Base-by-base conservation (phyloP, 2,113 vertebrate species). In the Pionites leucogaster region DNA sequence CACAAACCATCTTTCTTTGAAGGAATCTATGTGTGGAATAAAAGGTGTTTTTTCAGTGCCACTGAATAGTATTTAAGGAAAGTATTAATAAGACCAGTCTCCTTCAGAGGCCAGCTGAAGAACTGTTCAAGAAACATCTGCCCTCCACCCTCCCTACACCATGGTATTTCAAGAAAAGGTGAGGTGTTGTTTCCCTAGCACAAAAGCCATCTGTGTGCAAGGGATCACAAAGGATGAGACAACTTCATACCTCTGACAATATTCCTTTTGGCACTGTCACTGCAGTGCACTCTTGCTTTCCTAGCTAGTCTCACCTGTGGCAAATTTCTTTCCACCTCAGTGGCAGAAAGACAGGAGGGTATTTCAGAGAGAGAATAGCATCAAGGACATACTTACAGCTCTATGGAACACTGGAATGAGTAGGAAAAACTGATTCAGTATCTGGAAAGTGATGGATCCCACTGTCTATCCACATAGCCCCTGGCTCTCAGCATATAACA, bases 1-100 rank as follows among this genome's bases (percentile, higher is more conserved):
- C 86, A 87, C 77, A 95, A 84, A 79, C 86, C 84, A 69, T 71
- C 81, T 71, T 82, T 87, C 94, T 93, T 92, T 97, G 86, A 93
- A 92, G 82, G 83, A 81, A 86, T 47, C 76, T 92, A 33, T 75
- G 68, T 86, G 62, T 82, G 83, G 92, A 94, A 95, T 84, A 86
- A 86, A 90, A 75, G 29, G 39, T 70, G 39, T 13, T 37, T 95
- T 95, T 86, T 84, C 68, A 42, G 31, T 25, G 55, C 79, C 50
- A n/a, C 46, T 82, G 23, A 50, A 13, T 49, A 59, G 60, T 69
- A 64, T 95, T 90, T 88, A 85, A 92, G 88, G 80, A 96, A 96
- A 71, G 67, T 11, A 69, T 84, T 87, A 86, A 44, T 92, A 91
- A 79, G 62, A 47, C 2, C 5, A 9, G 35, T 72, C 55, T 95